Evolutionary conservation across 2,888 invertebrate genomes (phyloP).

Genomic region (Plebejus argus): DNA sequence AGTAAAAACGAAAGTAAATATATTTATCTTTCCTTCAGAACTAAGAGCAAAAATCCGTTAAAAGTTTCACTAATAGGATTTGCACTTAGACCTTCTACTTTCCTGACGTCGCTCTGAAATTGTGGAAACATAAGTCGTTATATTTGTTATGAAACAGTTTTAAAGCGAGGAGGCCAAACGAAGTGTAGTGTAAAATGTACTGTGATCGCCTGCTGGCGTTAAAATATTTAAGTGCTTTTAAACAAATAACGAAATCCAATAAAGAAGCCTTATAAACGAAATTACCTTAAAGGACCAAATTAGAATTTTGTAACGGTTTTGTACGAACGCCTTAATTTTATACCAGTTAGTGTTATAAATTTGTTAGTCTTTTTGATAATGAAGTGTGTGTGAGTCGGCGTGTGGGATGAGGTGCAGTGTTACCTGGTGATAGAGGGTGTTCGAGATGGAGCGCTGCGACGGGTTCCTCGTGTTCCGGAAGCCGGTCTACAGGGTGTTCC

Average conservation of each 20-base stretch:
- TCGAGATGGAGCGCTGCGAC: constrained; percentile 87
- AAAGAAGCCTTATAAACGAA: constrained; percentile 67
- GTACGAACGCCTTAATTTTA: constrained; percentile 70
- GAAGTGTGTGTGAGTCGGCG: constrained; percentile 41
- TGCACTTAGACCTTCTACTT: constrained; percentile 25
- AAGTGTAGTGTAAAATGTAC: constrained; percentile 46
- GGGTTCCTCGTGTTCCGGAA: constrained; percentile 90
- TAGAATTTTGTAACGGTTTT: constrained; percentile 59
- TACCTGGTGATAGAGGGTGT: constrained; percentile 45
- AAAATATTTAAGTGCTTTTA: constrained; percentile 59
- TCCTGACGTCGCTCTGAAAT: constrained; percentile 25
- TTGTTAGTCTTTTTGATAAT: constrained; percentile 45
- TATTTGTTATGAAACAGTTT: constrained; percentile 42
- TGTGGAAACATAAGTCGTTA: constrained; percentile 39
- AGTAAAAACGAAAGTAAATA: constrained; percentile 20
- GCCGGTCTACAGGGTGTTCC: constrained; percentile 90
- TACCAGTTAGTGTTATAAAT: constrained; percentile 51
- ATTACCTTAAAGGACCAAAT: constrained; percentile 74
- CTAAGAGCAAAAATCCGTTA: constrained; percentile 29
- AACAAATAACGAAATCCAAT: constrained; percentile 59
- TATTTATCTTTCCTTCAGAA: constrained; percentile 18
- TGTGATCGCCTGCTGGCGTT: constrained; percentile 75
- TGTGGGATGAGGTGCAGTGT: constrained; percentile 37
- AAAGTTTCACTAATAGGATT: constrained; percentile 31
- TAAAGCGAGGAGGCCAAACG: constrained; percentile 40